Evolutionary conservation across 1,140 invertebrate species (phyloP).

Genomic region (Brachionus calyciflorus): DNA sequence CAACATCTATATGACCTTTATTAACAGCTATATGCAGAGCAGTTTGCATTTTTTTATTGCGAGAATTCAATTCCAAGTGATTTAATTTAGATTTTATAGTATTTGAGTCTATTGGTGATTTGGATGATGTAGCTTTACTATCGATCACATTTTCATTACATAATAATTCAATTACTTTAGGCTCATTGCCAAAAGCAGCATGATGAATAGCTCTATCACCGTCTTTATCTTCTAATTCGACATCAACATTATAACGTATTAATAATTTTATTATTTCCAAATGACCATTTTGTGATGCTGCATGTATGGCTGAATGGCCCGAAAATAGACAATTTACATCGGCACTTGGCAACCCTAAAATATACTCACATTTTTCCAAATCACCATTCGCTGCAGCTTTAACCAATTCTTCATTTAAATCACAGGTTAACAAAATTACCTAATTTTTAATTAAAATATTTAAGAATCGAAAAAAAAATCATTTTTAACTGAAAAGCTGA

Average conservation of each 20-base stretch:
- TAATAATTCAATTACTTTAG: conserved; percentile 75
- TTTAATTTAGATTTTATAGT: conserved; percentile 50
- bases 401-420: conserved; percentile 91
- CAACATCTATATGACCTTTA: conserved; percentile 85
- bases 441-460: conserved; percentile 73
- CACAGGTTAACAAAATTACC: conserved; percentile 61
- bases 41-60: conserved; percentile 92
- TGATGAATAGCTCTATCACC: conserved; percentile 93
- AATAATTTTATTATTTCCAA: conserved; percentile 87
- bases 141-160: conserved; percentile 68
- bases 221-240: conserved; percentile 90
- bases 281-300: conserved; percentile 89
- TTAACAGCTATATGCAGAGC: conserved; percentile 76
- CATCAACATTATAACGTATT: conserved; percentile 78
- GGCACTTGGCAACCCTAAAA: conserved; percentile 50
- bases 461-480: too few relatives aligned
- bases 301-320: conserved; percentile 80
- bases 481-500: conserved; percentile 86
- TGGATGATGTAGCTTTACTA: conserved; percentile 38
- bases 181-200: conserved; percentile 91
- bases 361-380: conserved; percentile 79
- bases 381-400: conserved; percentile 94
- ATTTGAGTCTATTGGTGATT: background rate
- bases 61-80: conserved; percentile 84
- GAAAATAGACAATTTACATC: conserved; percentile 86